phyloP scores from a whole-genome alignment of 64 coral and sea anemone genomes.

The Catalaphyllia jardinei region DNA sequence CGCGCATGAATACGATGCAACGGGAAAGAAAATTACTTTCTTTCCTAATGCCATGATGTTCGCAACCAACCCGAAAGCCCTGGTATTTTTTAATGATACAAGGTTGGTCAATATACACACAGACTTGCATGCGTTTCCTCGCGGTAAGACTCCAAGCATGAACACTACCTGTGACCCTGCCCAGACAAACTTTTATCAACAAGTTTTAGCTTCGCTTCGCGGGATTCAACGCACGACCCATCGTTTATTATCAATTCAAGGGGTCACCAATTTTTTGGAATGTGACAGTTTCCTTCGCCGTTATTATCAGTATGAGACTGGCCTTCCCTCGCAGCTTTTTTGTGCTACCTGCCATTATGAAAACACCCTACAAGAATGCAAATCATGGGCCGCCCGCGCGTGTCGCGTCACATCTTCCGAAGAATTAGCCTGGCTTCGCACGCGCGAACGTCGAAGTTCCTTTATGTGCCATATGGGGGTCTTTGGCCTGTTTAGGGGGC shows the following conservation, averaged over 20 bases:
- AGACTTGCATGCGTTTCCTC: neutral
- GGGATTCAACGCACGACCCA: neutral
- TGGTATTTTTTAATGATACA: constrained; percentile 16
- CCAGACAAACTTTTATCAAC: neutral
- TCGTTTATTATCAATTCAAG: neutral
- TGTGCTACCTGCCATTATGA: neutral
- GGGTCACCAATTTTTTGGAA: constrained; percentile 3
- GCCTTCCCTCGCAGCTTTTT: neutral
- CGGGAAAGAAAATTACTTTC: neutral
- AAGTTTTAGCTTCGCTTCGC: neutral
- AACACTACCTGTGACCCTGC: neutral
- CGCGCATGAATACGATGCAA: neutral
- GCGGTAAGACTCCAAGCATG: neutral
- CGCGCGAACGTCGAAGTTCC: neutral
- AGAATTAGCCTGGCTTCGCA: constrained; percentile 8
- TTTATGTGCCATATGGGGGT: constrained; percentile 35
- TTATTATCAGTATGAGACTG: neutral
- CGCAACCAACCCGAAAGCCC: neutral
- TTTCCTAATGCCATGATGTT: neutral
- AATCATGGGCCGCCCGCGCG: neutral
- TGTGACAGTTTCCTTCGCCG: constrained; percentile 2
- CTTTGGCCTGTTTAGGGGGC: constrained; percentile 22
- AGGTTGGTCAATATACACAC: neutral
- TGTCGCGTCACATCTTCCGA: neutral
- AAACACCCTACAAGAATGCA: neutral